Evolutionary conservation across 2,113 vertebrate species (phyloP).

Genomic region (Platanista minor): DNA sequence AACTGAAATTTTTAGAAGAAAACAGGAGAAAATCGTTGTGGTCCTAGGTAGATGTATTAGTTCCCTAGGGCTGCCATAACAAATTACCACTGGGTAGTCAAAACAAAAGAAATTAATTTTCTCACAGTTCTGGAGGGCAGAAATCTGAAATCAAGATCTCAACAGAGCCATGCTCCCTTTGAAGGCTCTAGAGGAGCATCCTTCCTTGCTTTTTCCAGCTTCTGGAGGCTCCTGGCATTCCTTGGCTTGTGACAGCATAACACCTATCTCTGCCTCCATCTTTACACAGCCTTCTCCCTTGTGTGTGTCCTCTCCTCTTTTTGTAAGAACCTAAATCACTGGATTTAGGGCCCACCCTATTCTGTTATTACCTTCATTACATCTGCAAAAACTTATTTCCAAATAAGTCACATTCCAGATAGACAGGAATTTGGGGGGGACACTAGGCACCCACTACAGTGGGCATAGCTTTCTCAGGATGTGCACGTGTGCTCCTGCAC

Average conservation of each 20-base stretch:
- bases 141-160: neutral
- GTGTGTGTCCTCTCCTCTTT: neutral
- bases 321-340: neutral
- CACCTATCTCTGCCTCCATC: neutral
- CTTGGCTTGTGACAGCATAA: neutral
- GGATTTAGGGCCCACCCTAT: neutral
- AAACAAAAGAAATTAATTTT: neutral
- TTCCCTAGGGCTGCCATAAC: neutral
- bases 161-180: neutral
- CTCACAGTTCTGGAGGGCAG: neutral
- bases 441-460: neutral
- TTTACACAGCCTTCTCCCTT: neutral
- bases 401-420: neutral
- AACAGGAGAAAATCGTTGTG: neutral
- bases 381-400: neutral
- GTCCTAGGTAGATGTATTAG: neutral
- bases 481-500: too few species aligned
- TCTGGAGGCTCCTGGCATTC: neutral
- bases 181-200: neutral
- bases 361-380: neutral
- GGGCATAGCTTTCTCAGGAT: neutral
- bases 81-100: neutral
- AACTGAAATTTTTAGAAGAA: neutral
- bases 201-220: neutral
- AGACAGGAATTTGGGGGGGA: neutral